Evolutionary conservation across 2,888 invertebrate genomes (phyloP), one percentile per base, ranked within the genome.

Genomic region (Drosophila helvetica): DNA sequence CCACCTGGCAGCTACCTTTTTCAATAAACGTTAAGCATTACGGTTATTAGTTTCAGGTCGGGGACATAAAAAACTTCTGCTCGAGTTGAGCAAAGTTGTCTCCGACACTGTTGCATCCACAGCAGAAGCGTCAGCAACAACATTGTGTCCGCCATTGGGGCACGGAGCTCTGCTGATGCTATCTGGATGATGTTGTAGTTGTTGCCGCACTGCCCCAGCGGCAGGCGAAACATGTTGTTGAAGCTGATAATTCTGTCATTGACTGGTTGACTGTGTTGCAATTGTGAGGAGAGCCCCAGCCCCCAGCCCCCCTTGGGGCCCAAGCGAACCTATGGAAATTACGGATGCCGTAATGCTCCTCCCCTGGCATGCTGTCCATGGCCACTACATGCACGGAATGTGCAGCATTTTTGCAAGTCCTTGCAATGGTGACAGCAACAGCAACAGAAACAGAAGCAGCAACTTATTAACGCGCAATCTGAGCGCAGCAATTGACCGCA

Each of bases 381-480:
- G 78, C 78, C 80, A 83, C 83, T 80, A 79, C 80, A 80, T 78
- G 74, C 74, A 71, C 76, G 76, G 69, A 78, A 79, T 80, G 77
- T 74, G 83, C 74, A 63, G 75, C 80, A 75, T 75, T 79, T 78
- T 77, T 80, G 74, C 38, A 74, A 83, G 76, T 81, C 86, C 79
- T 68, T 77, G 66, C 67, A 60, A 48, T 25, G 57, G 45, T 67
- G 67, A 42, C 66, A 66, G 53, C 53, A 52, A 50, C 52, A 61
- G 18, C 54, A 68, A 19, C 53, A 51, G n/a, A 45, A 56, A 45
- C 46, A 52, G 42, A 61, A 62, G 30, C 57, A 50, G 43, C 74
- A 67, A 86, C 81, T 86, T 83, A 83, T 83, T 86, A 86, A 86
- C 84, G 87, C 63, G 82, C 81, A 81, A 77, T 81, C 78, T 69